A percentile compares a stretch with the other conserved stretches of the same genome.
Evolutionary conservation across 53 echinoderm and acorn worm species (phyloP).

Genomic region (Apostichopus leukothele): DNA sequence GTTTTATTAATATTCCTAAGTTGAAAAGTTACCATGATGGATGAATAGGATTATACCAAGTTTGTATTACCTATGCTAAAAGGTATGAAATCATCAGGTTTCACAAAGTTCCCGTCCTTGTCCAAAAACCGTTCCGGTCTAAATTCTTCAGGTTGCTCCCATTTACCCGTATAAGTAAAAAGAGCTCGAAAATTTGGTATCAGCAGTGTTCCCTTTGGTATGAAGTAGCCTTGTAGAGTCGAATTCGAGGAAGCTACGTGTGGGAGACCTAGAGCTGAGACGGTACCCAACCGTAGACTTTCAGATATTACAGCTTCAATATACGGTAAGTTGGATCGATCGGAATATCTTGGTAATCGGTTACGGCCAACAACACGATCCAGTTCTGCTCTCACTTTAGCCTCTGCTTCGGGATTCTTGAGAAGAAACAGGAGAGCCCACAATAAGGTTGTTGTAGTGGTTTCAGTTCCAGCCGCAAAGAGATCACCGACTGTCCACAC

Average conservation of each 20-base stretch:
- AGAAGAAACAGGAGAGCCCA: conserved; percentile 21
- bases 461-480: conserved; percentile 34
- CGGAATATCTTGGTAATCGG: conserved; percentile 21
- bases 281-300: conserved; percentile 34
- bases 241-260: conserved; percentile 19
- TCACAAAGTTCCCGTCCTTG: conserved; percentile 16
- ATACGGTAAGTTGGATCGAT: conserved; percentile 16
- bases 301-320: conserved; percentile 33
- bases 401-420: conserved; percentile 7
- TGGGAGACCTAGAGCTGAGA: background rate
- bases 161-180: background rate
- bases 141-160: conserved; percentile 2
- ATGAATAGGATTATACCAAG: background rate
- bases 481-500: conserved; percentile 26
- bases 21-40: background rate
- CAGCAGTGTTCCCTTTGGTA: conserved; percentile 25
- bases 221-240: background rate
- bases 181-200: background rate
- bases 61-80: conserved; percentile 20
- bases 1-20: background rate
- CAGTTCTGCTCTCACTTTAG: background rate
- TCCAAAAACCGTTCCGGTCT: conserved; percentile 35
- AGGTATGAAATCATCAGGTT: conserved; percentile 25
- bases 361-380: conserved; percentile 23
- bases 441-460: conserved; percentile 14